Base-by-base conservation (phyloP, 2,113 vertebrate species). In the Psilopsiagon aymara region DNA sequence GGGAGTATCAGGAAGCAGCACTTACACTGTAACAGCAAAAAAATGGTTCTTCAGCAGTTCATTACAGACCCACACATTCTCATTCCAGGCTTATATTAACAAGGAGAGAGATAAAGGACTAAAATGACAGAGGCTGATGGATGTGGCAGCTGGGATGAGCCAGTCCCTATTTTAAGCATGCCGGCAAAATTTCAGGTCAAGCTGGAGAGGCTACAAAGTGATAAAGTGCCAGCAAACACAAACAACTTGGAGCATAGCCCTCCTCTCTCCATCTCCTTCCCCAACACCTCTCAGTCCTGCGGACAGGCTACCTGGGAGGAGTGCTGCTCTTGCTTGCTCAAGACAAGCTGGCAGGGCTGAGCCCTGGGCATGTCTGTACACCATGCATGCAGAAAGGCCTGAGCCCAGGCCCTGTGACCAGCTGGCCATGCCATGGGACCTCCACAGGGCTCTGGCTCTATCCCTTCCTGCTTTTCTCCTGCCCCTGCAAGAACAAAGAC, bases 151-250 rank as follows among this genome's bases (percentile, higher is more conserved):
- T 97, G 95, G 79, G 87, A 91, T 96, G 93, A 95, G 63, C 51
- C 67, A 88, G 80, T 79, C 47, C 44, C 95, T 97, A 97, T 97
- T 97, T 97, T 97, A 96, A 95, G 95, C 89, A 53, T 33, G 68
- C 73, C 89, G 39, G 83, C 91, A 94, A 92, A 86, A 93, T 90
- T 76, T 81, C 76, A 69, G 95, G 75, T 92, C 92, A 95, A 83
- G 85, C 53, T 88, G 47, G 90, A 91, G 90, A 84, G 75, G 78
- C 81, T 82, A 51, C 75, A 89, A 75, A 55, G 64, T 18, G 59
- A 90, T 90, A 52, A 94, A 90, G 52, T 83, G 63, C 86, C 78
- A 92, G 41, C 79, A 88, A 95, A 82, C 86, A 39, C 57, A 85
- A 71, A 93, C 87, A 96, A 71, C 78, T 83, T 31, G 6, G 39